phyloP scores from a whole-genome alignment of 1,140 invertebrate species.

The Pseudoatta argentina region DNA sequence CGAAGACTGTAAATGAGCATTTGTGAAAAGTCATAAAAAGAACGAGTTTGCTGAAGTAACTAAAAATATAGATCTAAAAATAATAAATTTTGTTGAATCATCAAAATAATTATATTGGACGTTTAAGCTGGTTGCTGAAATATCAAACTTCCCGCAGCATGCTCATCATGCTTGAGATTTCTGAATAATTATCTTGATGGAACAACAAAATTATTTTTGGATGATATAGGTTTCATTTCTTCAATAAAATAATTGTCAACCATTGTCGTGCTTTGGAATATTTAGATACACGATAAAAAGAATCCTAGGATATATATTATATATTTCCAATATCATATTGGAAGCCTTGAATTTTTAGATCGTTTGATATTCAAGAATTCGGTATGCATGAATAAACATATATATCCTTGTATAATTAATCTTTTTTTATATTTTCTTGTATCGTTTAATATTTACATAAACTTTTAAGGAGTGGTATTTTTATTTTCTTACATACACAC shows the following conservation, averaged over 20 bases:
- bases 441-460: constrained; percentile 17
- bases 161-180: too few species aligned
- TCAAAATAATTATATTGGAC: too few species aligned
- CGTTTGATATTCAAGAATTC: constrained; percentile 11
- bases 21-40: too few species aligned
- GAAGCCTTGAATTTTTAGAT: neutral
- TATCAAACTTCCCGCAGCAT: too few species aligned
- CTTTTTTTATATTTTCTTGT: neutral
- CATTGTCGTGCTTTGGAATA: neutral
- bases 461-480: neutral
- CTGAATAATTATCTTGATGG: too few species aligned
- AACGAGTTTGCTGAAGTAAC: too few species aligned
- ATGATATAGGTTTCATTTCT: neutral
- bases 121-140: too few species aligned
- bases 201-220: too few species aligned
- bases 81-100: too few species aligned
- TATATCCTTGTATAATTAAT: neutral
- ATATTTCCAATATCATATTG: neutral
- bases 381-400: neutral
- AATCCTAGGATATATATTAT: constrained; percentile 13
- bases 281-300: neutral
- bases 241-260: neutral
- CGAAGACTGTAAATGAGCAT: neutral
- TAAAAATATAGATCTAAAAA: too few species aligned
- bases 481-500: too few species aligned